phyloP scores from a whole-genome alignment of 2,888 invertebrate species.

The Habroteleia sp. region DNA sequence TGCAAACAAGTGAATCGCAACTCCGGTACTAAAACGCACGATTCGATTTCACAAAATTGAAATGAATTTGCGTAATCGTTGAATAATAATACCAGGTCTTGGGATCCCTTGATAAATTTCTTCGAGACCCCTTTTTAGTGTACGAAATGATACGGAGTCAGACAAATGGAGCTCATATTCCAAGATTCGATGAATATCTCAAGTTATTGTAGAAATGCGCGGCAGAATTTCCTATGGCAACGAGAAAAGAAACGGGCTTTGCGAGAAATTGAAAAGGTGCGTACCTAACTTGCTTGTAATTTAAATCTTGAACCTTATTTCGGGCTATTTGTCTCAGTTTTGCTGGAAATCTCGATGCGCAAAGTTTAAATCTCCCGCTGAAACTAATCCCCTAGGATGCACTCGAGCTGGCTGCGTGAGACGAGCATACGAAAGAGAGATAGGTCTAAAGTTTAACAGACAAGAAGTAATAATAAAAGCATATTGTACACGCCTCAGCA shows the following conservation, averaged over 20 bases:
- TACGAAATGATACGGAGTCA: slow-evolving; percentile 17
- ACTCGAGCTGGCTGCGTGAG: slow-evolving; percentile 49
- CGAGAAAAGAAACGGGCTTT: slow-evolving; percentile 32
- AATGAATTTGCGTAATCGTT: slow-evolving; percentile 14
- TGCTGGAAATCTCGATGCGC: slow-evolving; percentile 48
- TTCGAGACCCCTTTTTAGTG: too few relatives aligned
- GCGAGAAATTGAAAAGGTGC: slow-evolving; percentile 67
- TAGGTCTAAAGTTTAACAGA: slow-evolving; percentile 68
- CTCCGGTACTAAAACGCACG: slow-evolving; percentile 1
- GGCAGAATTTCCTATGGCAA: slow-evolving; percentile 40
- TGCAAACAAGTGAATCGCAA: slow-evolving; percentile 10
- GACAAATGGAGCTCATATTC: slow-evolving; percentile 20
- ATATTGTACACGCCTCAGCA: slow-evolving; percentile 31
- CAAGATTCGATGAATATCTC: slow-evolving; percentile 10
- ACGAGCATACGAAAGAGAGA: slow-evolving; percentile 61
- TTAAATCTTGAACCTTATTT: slow-evolving; percentile 74
- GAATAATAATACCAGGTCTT: slow-evolving; percentile 10
- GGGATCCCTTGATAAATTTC: slow-evolving; percentile 2
- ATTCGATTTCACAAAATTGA: slow-evolving; percentile 1
- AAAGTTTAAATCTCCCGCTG: slow-evolving; percentile 69
- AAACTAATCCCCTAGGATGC: slow-evolving; percentile 69
- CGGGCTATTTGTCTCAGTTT: slow-evolving; percentile 69
- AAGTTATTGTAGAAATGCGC: not conserved
- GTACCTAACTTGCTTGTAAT: slow-evolving; percentile 60
- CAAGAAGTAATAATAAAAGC: slow-evolving; percentile 68